Conservation (phyloP, 2,888 invertebrate genomes). For the Luperina nickerlii region DNA sequence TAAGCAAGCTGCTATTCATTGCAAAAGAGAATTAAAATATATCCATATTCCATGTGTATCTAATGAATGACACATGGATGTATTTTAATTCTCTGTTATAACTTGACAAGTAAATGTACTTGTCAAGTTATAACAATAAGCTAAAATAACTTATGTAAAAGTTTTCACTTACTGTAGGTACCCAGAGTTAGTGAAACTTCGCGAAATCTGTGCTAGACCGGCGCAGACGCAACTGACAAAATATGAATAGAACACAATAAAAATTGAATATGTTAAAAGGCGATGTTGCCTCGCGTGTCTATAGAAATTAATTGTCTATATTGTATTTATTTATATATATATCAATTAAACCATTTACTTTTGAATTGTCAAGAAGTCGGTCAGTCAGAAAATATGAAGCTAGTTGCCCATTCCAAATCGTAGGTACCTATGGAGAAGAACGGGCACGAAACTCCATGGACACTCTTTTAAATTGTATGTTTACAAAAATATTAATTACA, state of each 20-base stretch:
- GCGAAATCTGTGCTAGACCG: conserved; percentile 32
- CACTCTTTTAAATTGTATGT: too few species aligned
- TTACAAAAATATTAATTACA: too few species aligned
- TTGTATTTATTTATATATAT: too few species aligned
- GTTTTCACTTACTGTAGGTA: conserved; percentile 4
- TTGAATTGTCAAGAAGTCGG: too few species aligned
- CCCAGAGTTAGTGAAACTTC: conserved; percentile 37
- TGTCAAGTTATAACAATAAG: conserved; percentile 49
- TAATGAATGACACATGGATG: background rate
- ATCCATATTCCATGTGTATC: conserved; percentile 26
- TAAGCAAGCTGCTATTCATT: conserved; percentile 47
- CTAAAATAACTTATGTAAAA: conserved; percentile 44
- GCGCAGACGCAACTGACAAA: conserved; percentile 4
- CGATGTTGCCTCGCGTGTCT: too few species aligned
- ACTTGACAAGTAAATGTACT: background rate
- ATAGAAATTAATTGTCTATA: background rate
- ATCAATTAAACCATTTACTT: too few species aligned
- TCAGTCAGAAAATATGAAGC: too few species aligned
- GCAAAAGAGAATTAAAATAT: conserved; percentile 18
- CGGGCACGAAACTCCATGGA: too few species aligned
- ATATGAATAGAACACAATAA: conserved; percentile 8
- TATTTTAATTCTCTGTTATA: too few species aligned
- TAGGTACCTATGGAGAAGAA: too few species aligned
- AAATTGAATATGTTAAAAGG: too few species aligned
- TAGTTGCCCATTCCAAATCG: too few species aligned